Base-by-base conservation (phyloP, 2,888 invertebrate genomes). In the Limenitis camilla region DNA sequence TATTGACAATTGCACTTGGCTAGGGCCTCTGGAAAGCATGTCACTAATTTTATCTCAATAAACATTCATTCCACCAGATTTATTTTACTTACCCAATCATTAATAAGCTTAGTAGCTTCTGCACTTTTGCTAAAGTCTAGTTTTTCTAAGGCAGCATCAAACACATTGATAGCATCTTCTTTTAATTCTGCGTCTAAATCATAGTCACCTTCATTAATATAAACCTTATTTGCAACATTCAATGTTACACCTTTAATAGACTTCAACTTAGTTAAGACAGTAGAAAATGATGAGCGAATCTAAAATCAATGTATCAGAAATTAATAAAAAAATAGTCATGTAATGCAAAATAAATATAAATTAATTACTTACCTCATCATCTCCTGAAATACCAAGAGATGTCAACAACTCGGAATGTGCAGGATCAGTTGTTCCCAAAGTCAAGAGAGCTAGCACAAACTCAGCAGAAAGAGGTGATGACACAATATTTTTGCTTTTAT, bases 201-300 rank as follows among this genome's bases (percentile, higher is more conserved):
- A 45, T 90, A 87, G 0, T 63, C 61, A 1, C 88, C 81, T 1
- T 89, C 74, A 66, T 89, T 89, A 0, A 93, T 74, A 67, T 91
- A 96, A 5, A 95, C 80, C 61, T 92, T 92, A 68, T 94, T 95
- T 0, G 94, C 94, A 35, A 93, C 81, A 54, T 89, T 89, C 5
- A 93, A 69, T 6, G 90, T 90, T 2, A 92, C 90, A 40, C 90
- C 88, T 43, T 85, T 74, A 10, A 88, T 61, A 1, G 71, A 56
- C 54, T 66, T 81, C 42, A 86, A 53, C 50, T 74, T 80, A 4
- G 71, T 58, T 9, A 83, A 71, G 0, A 83, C 63, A 8, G 61
- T 53, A 8, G 73, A 53, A 60, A 85, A 87, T 55, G 79, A 70
- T 42, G 80, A 75, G 11, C 87, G 81, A 52, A 87, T 78, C 86